These are phyloP conservation scores for Xyrauchen texanus DNA, from an alignment of 2,113 vertebrate genomes.

Conservation along the genomic window DNA sequence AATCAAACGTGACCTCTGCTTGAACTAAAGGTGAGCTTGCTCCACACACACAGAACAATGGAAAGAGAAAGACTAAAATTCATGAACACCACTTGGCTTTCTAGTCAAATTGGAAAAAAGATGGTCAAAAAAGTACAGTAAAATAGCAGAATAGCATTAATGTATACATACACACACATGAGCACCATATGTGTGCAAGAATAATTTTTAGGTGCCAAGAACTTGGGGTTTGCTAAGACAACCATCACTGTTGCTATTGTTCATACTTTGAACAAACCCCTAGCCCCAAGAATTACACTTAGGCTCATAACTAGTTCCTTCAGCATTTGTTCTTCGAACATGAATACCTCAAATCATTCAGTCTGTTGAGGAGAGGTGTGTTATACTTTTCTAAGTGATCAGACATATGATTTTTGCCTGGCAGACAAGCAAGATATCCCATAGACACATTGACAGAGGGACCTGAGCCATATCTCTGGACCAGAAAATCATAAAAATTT, in stretches of 20 bases:
- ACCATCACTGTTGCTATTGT: neutral
- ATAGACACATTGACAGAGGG: no score
- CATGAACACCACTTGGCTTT: neutral
- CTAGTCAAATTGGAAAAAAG: constrained; percentile 17
- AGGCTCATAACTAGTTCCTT: no score
- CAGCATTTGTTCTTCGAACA: no score
- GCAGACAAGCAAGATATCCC: no score
- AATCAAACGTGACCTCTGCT: constrained; percentile 39
- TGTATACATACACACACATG: constrained; percentile 27
- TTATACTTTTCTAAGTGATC: no score
- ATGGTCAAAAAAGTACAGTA: neutral
- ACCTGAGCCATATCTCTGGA: no score
- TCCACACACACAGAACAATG: constrained; percentile 11
- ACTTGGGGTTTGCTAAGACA: neutral
- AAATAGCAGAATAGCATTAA: neutral
- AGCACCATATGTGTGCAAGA: neutral
- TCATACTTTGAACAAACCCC: neutral
- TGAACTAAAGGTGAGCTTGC: constrained; percentile 5
- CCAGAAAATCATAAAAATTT: no score
- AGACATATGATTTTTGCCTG: no score
- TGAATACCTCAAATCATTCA: no score
- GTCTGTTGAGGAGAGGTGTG: no score
- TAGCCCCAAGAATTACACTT: no score
- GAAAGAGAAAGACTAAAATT: constrained; percentile 17
- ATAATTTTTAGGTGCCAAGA: neutral